phyloP scores from a whole-genome alignment of 2,888 invertebrate species.

The Nemotelus pantherinus region DNA sequence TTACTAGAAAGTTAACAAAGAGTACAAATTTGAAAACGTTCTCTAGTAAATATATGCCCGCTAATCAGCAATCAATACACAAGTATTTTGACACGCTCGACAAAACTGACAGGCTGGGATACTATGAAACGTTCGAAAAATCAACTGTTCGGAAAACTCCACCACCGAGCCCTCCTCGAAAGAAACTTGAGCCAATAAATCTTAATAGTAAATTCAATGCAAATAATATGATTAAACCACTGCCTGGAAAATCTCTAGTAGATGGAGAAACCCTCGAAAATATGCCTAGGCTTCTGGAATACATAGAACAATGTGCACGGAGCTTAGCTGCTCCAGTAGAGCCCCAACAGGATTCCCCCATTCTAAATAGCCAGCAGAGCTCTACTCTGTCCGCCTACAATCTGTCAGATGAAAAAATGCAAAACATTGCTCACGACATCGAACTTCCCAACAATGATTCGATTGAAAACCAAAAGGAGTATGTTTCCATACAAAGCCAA shows the following conservation, averaged over 20 bases:
- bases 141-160: slow-evolving; percentile 23
- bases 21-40: slow-evolving; percentile 49
- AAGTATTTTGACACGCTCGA: slow-evolving; percentile 37
- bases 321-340: not conserved
- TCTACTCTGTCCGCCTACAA: no score
- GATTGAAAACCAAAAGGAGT: no score
- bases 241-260: not conserved
- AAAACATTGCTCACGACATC: no score
- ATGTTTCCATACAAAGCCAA: no score
- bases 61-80: slow-evolving; percentile 45
- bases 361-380: no score
- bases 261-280: slow-evolving; percentile 28
- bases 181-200: slow-evolving; percentile 7
- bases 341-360: not conserved
- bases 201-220: slow-evolving; percentile 11
- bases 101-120: slow-evolving; percentile 32
- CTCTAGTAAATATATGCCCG: slow-evolving; percentile 43
- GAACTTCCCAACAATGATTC: no score
- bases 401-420: no score
- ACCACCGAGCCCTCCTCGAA: slow-evolving; percentile 13
- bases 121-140: slow-evolving; percentile 47
- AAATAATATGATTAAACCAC: not conserved
- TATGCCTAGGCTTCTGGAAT: slow-evolving; percentile 18
- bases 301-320: not conserved
- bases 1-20: slow-evolving; percentile 46